Conservation (phyloP, 1,140 invertebrate species). For the Prorops nasuta region DNA sequence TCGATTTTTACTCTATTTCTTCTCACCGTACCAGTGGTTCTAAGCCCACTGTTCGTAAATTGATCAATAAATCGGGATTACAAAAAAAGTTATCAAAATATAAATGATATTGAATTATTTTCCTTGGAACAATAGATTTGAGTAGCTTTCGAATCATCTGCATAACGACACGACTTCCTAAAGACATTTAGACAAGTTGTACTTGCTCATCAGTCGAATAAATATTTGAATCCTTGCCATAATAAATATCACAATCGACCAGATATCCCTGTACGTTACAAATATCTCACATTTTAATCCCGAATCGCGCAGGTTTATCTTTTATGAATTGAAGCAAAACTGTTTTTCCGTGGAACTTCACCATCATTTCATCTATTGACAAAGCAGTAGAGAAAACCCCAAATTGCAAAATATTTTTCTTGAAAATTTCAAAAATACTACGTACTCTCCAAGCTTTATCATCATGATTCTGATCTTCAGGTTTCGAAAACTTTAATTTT, state of each 20-base stretch:
- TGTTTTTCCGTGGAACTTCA: no score
- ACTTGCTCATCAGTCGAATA: not conserved
- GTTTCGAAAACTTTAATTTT: not conserved
- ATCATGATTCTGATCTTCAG: not conserved
- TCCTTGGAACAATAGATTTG: not conserved
- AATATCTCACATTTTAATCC: not conserved
- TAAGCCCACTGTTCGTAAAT: not conserved
- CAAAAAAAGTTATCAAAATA: no score
- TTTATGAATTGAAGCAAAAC: not conserved
- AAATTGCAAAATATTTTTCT: not conserved
- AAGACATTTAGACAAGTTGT: not conserved
- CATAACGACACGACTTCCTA: not conserved
- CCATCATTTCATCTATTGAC: no score
- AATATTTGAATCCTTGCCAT: not conserved
- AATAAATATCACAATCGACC: conserved; percentile 1
- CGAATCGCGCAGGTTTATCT: not conserved
- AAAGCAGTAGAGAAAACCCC: no score
- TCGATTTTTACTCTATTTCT: not conserved
- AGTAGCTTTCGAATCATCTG: not conserved
- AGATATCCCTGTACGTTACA: not conserved
- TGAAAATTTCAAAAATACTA: conserved; percentile 4
- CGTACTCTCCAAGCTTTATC: no score
- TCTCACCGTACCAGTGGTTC: not conserved
- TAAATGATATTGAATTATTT: not conserved
- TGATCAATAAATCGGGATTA: not conserved